Evolutionary conservation across 2,113 vertebrate genomes (phyloP).

Genomic region (Bubo blakistoni): DNA sequence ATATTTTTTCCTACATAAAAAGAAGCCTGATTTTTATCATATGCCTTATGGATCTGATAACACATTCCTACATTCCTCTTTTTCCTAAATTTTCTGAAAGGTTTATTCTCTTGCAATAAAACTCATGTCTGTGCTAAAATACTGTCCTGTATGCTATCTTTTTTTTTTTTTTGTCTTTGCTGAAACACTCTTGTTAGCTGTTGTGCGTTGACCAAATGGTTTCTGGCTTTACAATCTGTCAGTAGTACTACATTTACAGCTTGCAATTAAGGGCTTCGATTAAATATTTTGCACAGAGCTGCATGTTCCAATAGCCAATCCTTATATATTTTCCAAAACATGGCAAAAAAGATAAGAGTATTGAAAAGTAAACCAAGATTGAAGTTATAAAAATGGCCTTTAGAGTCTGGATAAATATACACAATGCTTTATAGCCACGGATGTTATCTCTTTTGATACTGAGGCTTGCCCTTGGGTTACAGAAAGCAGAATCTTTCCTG

Average conservation of each 20-base stretch:
- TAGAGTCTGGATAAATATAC: background rate
- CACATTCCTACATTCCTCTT: background rate
- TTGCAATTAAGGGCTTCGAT: slow-evolving; percentile 50
- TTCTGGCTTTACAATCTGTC: slow-evolving; percentile 51
- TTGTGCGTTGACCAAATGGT: slow-evolving; percentile 52
- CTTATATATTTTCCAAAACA: background rate
- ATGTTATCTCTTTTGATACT: slow-evolving; percentile 33
- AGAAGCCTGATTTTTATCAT: background rate
- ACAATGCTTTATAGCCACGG: background rate
- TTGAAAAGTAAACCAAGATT: background rate
- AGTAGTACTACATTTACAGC: slow-evolving; percentile 18
- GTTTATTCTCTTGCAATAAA: background rate
- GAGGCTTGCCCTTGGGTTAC: slow-evolving; percentile 31
- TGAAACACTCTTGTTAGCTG: background rate
- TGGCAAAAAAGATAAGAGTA: background rate
- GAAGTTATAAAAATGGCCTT: slow-evolving; percentile 10
- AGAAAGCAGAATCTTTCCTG: slow-evolving; percentile 30
- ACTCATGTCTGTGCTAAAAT: background rate
- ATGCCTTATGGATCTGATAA: background rate
- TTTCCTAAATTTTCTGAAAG: background rate
- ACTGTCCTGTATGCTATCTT: background rate
- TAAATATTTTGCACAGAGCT: slow-evolving; percentile 50
- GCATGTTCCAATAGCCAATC: background rate
- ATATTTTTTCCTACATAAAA: background rate
- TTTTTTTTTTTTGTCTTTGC: background rate